These are phyloP conservation scores for Solenodon paradoxus DNA, from an alignment of 2,113 vertebrate species.

Conservation along the genomic window DNA sequence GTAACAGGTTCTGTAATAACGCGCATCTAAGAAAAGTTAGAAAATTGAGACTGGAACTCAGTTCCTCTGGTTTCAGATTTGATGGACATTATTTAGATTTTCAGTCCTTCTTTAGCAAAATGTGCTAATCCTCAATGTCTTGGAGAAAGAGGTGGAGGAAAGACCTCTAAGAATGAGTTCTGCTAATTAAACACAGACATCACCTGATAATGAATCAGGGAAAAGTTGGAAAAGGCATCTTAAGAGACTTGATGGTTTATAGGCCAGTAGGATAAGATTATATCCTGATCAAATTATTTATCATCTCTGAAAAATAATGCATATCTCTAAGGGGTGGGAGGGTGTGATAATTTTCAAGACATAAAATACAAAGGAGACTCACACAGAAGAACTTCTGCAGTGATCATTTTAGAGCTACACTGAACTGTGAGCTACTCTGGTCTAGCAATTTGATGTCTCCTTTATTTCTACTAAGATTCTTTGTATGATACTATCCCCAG, in stretches of 20 bases:
- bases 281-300: constrained; percentile 31
- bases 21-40: not conserved
- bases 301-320: not conserved
- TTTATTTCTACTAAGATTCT: not conserved
- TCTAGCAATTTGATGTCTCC: not conserved
- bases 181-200: constrained; percentile 36
- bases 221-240: constrained; percentile 23
- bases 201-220: constrained; percentile 24
- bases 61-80: not conserved
- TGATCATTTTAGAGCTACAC: not conserved
- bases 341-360: not conserved
- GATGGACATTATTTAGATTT: not conserved
- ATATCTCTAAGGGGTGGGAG: too few relatives aligned
- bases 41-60: not conserved
- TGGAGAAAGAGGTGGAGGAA: not conserved
- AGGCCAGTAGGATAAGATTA: not conserved
- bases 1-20: not conserved
- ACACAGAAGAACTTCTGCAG: not conserved
- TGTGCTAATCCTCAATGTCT: not conserved
- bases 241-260: not conserved
- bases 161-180: not conserved
- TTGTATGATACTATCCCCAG: not conserved
- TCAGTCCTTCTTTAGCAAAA: not conserved
- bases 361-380: not conserved
- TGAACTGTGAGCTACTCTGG: not conserved